Base-by-base conservation (phyloP, 2,888 invertebrate species). In the Acronicta psi region DNA sequence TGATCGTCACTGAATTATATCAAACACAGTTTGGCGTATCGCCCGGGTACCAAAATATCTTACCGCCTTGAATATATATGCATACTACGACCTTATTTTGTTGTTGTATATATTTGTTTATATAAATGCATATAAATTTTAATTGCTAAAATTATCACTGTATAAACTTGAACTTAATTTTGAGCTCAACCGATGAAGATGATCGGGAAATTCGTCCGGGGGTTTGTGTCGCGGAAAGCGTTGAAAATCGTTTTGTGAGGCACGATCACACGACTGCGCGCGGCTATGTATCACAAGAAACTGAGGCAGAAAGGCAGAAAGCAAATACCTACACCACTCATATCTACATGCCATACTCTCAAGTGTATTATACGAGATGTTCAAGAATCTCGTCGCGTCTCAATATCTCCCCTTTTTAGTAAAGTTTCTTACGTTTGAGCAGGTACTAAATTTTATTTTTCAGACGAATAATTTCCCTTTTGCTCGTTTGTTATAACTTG, bases 31-130 rank as follows among this genome's bases (percentile, higher is more conserved):
- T 76, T 93, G 93, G 93, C 93, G 68, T 55, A 64, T 60, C 88
- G 92, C 93, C 93, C 88, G 83, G 66, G 67, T 84, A 91, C 90
- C 74, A 77, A 85, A 92, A 92, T 93, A 91, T 83, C 84, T 70
- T 82, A 82, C 80, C 79, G 80, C 88, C 89, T 89, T 88, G 87
- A 84, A 81, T 82, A 75, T 73, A 57, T 54, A 38, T 53, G 54
- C 41, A 70, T 52, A 42, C 61, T 68, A 75, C 73, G 80, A 73
- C 65, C 70, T 75, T 46, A 41, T 68, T 50, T 20, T 47, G 50
- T 73, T 69, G 16, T 59, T 43, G 36, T 42, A 10, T 44, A 14
- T 56, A 20, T 49, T 44, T 34, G 13, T 45, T 25, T 46, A 38
- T 14, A 18, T 0, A 36, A 34, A 23, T 18, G 10, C 14, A 23